Evolutionary conservation across 2,113 vertebrate genomes (phyloP).

Genomic region (Vidua macroura): DNA sequence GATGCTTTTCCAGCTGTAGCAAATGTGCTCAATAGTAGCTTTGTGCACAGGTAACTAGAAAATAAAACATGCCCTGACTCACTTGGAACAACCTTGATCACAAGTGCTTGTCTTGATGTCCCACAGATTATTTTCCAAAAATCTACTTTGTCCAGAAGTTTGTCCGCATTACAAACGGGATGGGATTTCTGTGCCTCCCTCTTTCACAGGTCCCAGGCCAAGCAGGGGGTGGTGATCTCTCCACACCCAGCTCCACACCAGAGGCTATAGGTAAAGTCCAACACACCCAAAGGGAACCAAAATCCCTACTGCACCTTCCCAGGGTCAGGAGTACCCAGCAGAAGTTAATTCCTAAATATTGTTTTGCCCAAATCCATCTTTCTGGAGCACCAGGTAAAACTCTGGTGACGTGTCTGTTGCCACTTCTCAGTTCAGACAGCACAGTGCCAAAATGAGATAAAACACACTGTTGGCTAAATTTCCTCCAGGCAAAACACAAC

Average conservation of each 20-base stretch:
- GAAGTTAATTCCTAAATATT: no score
- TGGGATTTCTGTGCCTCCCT: not conserved
- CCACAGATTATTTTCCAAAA: not conserved
- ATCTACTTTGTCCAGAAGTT: not conserved
- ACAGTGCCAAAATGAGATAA: not conserved
- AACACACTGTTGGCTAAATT: not conserved
- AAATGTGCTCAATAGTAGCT: fast-evolving
- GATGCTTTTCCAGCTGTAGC: not conserved
- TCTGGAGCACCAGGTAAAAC: not conserved
- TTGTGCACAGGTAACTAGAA: not conserved
- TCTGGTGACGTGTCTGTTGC: fast-evolving
- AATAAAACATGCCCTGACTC: not conserved
- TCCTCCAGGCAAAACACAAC: not conserved
- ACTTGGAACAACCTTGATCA: not conserved
- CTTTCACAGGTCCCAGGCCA: not conserved
- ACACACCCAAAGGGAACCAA: not conserved
- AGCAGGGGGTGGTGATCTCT: not conserved
- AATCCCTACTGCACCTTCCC: not conserved
- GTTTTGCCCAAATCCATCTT: not conserved
- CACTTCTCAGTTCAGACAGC: not conserved
- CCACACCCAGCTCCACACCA: not conserved
- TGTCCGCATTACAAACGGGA: not conserved
- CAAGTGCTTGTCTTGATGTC: not conserved
- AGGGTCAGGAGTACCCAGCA: not conserved
- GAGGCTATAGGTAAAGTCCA: not conserved